These are phyloP conservation scores for Plumapathes pennacea DNA, from an alignment of 92 coral and sea anemone genomes.

Conservation along the genomic window DNA sequence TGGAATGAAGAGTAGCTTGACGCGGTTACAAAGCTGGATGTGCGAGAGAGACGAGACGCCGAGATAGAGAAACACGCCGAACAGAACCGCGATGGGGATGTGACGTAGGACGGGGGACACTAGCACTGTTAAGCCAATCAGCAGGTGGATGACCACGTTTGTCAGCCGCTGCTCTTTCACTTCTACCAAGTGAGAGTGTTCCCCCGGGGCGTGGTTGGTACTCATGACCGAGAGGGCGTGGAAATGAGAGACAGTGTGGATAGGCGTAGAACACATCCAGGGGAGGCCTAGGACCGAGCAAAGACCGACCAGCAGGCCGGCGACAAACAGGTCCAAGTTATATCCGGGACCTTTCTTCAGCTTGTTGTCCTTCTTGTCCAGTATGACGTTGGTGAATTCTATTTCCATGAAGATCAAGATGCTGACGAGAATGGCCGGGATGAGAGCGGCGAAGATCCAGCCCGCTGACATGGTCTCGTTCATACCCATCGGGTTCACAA, in stretches of 20 bases:
- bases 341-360: conserved; percentile 95
- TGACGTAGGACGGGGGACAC: conserved; percentile 81
- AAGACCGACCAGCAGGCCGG: conserved; percentile 84
- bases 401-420: conserved; percentile 96
- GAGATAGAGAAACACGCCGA: conserved; percentile 90
- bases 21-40: conserved; percentile 83
- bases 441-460: conserved; percentile 71
- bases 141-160: conserved; percentile 83
- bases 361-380: conserved; percentile 96
- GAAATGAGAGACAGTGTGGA: conserved; percentile 94
- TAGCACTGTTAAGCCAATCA: conserved; percentile 83
- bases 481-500: conserved; percentile 90
- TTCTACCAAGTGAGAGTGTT: conserved; percentile 75
- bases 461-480: conserved; percentile 43
- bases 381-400: conserved; percentile 88
- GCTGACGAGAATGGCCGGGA: conserved; percentile 95
- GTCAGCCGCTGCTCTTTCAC: conserved; percentile 95
- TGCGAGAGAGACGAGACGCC: conserved; percentile 92
- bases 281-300: conserved; percentile 93
- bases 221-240: conserved; percentile 85
- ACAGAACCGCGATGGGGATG: conserved; percentile 87
- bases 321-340: conserved; percentile 87
- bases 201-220: conserved; percentile 94
- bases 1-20: conserved; percentile 75
- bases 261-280: conserved; percentile 99